Evolutionary conservation across 1,140 invertebrate genomes (phyloP), one percentile per base, ranked within the genome.

Genomic region (Brachionus calyciflorus): DNA sequence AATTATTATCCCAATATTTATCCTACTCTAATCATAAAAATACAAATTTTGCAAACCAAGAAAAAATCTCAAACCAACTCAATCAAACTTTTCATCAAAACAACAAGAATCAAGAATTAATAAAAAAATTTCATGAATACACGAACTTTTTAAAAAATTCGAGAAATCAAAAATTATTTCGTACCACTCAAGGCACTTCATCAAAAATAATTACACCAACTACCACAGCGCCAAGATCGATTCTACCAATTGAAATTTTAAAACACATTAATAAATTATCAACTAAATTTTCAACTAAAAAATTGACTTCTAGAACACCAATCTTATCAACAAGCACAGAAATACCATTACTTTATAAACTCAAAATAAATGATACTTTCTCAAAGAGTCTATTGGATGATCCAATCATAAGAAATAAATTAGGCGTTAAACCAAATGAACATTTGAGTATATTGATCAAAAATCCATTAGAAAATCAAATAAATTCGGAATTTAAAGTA

Each of bases 331-430:
- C 60, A 24, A 21, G 17, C 21, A 41, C n/a, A 10, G 30, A 65
- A 44, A 24, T 65, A 65, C 60, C 60, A 46, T 21, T 44, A 17
- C 24, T 44, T 2, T 65, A 65, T 26, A 65, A 44, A 24, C 40
- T 65, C 7, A 65, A 65, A 65, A 65, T 65, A 65, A 65, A 65
- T 65, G 60, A 65, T 12, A 44, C 60, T 26, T 14, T 65, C 10
- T 65, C 60, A 44, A 65, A 65, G 44, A 65, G 21, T 26, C 24
- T 65, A 21, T 24, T 65, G 12, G 60, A 65, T 14, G 40, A 65
- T 41, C 60, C 40, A 19, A 19, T 19, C 7, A 28, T 65, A 14
- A 41, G 60, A 26, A 21, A 41, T 30, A 65, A 65, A n/a, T 24
- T 65, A 14, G 60, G 60, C 12, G 44, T 65, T 2, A 65, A 65